A percentile compares a stretch with the other conserved stretches of the same genome.
phyloP scores from a whole-genome alignment of 2,888 invertebrate species.

The Conops quadrifasciatus region DNA sequence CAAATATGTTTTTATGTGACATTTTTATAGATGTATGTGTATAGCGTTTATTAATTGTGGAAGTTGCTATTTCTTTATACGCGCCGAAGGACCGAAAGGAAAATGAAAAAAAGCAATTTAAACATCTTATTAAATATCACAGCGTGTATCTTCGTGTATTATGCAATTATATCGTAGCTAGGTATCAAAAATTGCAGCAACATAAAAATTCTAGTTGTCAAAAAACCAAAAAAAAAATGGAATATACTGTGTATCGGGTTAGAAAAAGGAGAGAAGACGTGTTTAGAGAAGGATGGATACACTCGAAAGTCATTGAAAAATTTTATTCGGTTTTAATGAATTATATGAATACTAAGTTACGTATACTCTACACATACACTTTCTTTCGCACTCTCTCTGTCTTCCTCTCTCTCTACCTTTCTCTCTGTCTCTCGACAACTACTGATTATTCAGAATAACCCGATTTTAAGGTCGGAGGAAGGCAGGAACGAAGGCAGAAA shows the following conservation, averaged over 20 bases:
- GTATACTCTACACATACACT: too few species aligned
- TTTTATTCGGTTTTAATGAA: too few species aligned
- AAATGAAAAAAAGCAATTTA: slow-evolving; percentile 14
- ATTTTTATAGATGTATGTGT: not conserved
- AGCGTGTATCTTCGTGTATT: not conserved
- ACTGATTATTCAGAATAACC: too few species aligned
- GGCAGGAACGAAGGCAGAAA: too few species aligned
- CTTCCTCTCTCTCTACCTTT: too few species aligned
- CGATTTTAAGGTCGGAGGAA: too few species aligned
- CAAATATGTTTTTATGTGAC: slow-evolving; percentile 1
- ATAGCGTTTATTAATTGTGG: not conserved
- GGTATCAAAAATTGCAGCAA: not conserved
- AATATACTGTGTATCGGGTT: not conserved
- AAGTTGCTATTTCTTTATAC: not conserved
- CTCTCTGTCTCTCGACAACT: too few species aligned
- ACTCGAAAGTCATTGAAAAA: too few species aligned
- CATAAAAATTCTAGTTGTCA: not conserved
- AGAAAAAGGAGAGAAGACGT: not conserved
- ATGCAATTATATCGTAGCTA: too few species aligned
- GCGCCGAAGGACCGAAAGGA: not conserved
- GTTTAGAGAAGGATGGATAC: not conserved
- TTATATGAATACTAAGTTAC: too few species aligned
- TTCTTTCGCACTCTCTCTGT: too few species aligned
- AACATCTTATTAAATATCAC: slow-evolving; percentile 27
- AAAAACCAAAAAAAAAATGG: not conserved